phyloP scores from a whole-genome alignment of 2,888 invertebrate genomes.

The Watsonalla cultraria region DNA sequence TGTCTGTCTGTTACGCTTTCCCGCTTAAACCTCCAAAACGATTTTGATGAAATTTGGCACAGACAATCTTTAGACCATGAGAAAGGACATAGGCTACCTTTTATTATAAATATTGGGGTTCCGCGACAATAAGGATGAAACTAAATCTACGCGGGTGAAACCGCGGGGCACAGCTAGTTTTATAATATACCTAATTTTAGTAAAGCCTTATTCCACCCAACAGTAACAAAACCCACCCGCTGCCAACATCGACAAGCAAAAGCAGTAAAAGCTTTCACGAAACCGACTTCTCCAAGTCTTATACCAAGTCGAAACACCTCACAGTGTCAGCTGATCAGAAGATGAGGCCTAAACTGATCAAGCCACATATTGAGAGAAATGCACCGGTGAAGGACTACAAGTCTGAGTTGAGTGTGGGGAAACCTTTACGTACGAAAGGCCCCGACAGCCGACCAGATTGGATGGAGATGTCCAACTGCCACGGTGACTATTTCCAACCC shows the following conservation, averaged over 20 bases:
- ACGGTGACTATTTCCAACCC: slow-evolving; percentile 55
- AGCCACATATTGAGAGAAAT: slow-evolving; percentile 30
- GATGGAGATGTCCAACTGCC: slow-evolving; percentile 27
- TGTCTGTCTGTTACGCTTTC: too few relatives aligned
- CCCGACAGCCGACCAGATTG: slow-evolving; percentile 43
- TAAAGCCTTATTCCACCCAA: not conserved
- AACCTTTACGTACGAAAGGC: slow-evolving; percentile 50
- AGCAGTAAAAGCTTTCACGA: slow-evolving; percentile 57
- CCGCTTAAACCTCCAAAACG: too few relatives aligned
- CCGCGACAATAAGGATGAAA: too few relatives aligned
- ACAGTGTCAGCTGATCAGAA: slow-evolving; percentile 60
- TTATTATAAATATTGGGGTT: too few relatives aligned
- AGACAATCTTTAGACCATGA: too few relatives aligned
- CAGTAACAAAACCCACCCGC: slow-evolving; percentile 49
- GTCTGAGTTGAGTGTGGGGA: slow-evolving; percentile 52
- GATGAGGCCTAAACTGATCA: slow-evolving; percentile 26
- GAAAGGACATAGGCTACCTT: too few relatives aligned
- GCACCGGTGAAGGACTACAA: slow-evolving; percentile 50
- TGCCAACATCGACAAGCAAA: slow-evolving; percentile 43
- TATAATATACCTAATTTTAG: too few relatives aligned
- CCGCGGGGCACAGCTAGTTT: too few relatives aligned
- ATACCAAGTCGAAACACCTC: slow-evolving; percentile 40
- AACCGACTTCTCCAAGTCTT: slow-evolving; percentile 33
- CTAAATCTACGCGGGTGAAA: too few relatives aligned
- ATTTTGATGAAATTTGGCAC: too few relatives aligned